Evolutionary conservation across 2,113 vertebrate species (phyloP), one percentile per base, ranked within the genome.

Genomic region (Pholis gunnellus): DNA sequence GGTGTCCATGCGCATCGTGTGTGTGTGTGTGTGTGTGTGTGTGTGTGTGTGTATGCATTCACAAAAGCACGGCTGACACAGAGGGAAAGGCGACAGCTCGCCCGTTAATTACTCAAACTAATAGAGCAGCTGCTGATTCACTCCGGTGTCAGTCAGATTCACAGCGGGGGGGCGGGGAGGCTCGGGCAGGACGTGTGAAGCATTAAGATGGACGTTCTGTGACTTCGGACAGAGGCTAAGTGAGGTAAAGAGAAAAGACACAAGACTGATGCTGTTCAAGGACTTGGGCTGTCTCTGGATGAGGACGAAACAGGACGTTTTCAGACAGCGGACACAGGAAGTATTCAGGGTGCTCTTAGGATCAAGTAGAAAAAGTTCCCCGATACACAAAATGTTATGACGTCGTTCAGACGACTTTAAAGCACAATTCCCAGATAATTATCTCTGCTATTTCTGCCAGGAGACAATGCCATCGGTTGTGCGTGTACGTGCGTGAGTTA

Each of bases 61-160:
- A 73, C 70, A 69, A 68, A 78, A 73, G 46, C 68, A 81, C 40
- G 68, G 7, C 22, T 27, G 50, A 79, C 70, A 54, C 42, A 3
- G 71, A 78, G 5, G 44, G 60, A 77, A 79, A 64, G 31, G 81
- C 22, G 38, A 81, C 87, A 90, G 84, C 76, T 73, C 22, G 50
- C 54, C 69, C 0, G 54, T 87, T 93, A 92, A 93, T 93, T 92
- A 89, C 18, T 6, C 38, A 46, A 60, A 82, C 76, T 93, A 87
- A 92, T 78, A 83, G 82, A 91, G 84, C 80, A 89, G 85, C 84
- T 89, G 86, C 79, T 87, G 85, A 85, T 88, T 88, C 79, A 59
- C 75, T 56, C 81, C 68, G 2, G 7, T 85, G 70, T 87, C 77
- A 25, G 65, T 48, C 57, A 78, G 88, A 83, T 52, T 85, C 88